phyloP scores from a whole-genome alignment of 2,888 invertebrate genomes.

The Caenorhabditis doughertyi region DNA sequence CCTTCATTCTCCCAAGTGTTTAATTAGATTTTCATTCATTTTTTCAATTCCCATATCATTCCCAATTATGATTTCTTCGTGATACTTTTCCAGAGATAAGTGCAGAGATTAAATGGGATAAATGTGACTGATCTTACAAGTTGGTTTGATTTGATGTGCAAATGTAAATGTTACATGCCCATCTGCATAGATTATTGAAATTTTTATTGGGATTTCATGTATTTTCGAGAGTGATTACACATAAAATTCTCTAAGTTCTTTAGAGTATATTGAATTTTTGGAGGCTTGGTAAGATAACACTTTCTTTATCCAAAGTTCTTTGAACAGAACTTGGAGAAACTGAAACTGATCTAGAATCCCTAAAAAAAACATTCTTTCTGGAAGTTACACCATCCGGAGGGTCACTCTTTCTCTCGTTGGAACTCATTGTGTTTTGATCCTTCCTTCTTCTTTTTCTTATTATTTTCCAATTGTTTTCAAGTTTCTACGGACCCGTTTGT shows the following conservation, averaged over 20 bases:
- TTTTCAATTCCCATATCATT: not conserved
- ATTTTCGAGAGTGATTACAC: no score
- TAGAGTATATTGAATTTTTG: no score
- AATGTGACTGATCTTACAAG: conserved; percentile 28
- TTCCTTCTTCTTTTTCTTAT: not conserved
- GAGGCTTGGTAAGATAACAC: no score
- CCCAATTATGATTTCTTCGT: not conserved
- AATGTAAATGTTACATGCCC: not conserved
- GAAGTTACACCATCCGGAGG: not conserved
- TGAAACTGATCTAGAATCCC: no score
- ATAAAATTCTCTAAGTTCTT: no score
- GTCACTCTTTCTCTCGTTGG: not conserved
- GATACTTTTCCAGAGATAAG: conserved; percentile 4
- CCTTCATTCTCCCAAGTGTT: conserved; percentile 3
- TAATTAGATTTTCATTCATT: conserved; percentile 10
- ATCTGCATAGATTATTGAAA: not conserved
- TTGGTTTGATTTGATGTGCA: conserved; percentile 8
- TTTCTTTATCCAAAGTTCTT: no score
- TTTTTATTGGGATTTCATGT: not conserved
- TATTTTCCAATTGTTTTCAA: conserved; percentile 19
- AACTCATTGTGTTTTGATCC: not conserved
- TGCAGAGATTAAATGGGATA: conserved; percentile 17
- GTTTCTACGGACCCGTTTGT: conserved; percentile 26
- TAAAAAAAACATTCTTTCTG: no score
- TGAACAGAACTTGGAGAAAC: no score